These are phyloP conservation scores for Neoitamus cyanurus DNA, from an alignment of 2,888 invertebrate species.

Conservation along the genomic window DNA sequence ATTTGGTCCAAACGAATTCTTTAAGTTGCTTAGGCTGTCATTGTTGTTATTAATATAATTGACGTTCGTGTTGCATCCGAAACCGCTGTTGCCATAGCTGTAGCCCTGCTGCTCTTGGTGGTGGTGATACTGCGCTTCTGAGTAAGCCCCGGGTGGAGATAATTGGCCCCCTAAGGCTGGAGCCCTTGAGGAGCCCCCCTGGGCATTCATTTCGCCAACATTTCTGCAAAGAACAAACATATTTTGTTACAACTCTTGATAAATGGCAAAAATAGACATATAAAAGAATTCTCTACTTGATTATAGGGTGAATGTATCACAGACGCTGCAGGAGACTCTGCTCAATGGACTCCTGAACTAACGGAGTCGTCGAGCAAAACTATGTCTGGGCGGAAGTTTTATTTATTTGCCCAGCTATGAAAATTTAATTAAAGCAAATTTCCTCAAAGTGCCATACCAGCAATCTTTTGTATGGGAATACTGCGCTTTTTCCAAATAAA, in stretches of 20 bases:
- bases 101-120: conserved; percentile 56
- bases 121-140: conserved; percentile 58
- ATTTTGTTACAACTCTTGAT: background rate
- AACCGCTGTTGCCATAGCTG: conserved; percentile 49
- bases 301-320: conserved; percentile 1
- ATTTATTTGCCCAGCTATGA: background rate
- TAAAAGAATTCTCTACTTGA: background rate
- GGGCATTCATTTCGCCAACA: conserved; percentile 67
- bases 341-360: background rate
- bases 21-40: conserved; percentile 64
- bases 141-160: conserved; percentile 65
- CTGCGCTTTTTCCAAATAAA: background rate
- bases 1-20: conserved; percentile 65
- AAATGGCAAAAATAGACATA: background rate
- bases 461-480: background rate
- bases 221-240: conserved; percentile 59
- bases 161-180: conserved; percentile 68
- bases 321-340: background rate
- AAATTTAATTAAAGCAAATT: conserved; percentile 5
- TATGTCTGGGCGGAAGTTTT: background rate
- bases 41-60: conserved; percentile 51
- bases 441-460: background rate
- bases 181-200: conserved; percentile 68
- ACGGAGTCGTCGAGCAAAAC: background rate
- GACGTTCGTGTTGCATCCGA: conserved; percentile 29